Conservation (phyloP, 2,797 vertebrate species). For the Pantherophis vulpinus region DNA sequence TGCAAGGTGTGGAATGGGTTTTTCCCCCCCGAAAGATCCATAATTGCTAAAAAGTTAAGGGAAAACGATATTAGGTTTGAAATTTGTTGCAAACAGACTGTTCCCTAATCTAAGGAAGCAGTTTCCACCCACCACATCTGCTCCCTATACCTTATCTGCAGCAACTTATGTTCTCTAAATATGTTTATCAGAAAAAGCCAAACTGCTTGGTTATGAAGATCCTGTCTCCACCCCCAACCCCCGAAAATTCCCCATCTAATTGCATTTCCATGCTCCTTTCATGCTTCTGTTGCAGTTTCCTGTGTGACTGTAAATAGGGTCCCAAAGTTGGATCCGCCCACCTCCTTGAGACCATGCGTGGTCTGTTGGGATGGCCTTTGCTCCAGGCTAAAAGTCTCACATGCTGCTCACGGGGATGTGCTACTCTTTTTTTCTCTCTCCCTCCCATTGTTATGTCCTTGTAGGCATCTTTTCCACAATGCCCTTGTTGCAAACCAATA, state of each 20-base stretch:
- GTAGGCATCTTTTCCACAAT: neutral
- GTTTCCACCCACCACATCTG: neutral
- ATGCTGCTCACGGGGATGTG: neutral
- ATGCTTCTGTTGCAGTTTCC: neutral
- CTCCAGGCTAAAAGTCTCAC: neutral
- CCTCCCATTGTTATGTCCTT: neutral
- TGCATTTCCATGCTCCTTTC: neutral
- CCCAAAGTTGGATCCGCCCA: neutral
- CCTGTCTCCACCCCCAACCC: neutral
- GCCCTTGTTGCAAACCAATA: neutral
- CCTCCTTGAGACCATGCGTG: neutral
- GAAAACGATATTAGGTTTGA: neutral
- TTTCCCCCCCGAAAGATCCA: neutral
- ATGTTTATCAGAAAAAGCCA: neutral
- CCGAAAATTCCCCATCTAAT: neutral
- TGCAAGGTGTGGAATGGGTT: neutral
- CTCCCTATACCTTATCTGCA: neutral
- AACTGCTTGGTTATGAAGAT: neutral
- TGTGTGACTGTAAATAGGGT: neutral
- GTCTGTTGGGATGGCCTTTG: neutral
- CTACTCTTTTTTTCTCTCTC: neutral
- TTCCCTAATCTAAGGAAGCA: neutral
- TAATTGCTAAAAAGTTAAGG: neutral
- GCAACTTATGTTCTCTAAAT: neutral
- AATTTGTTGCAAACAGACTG: neutral